phyloP scores from a whole-genome alignment of 1,140 invertebrate genomes.

The Eumaeus atala region DNA sequence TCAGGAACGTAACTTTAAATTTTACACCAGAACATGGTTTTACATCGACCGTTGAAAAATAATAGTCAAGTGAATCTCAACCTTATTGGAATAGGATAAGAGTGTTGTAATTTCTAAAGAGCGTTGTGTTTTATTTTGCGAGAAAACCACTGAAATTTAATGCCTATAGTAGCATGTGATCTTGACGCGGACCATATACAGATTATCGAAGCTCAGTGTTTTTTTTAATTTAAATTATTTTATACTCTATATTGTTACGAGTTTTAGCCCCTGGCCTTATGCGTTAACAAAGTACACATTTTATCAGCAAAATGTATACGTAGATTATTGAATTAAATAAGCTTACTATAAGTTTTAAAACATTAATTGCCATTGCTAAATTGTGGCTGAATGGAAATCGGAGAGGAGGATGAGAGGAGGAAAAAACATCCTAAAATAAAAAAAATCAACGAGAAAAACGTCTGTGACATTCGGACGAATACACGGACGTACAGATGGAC shows the following conservation, averaged over 20 bases:
- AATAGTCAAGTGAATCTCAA: slow-evolving; percentile 20
- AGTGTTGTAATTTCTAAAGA: slow-evolving; percentile 8
- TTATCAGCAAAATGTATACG: no score
- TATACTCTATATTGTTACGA: no score
- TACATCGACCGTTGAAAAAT: slow-evolving; percentile 18
- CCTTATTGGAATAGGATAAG: slow-evolving; percentile 18
- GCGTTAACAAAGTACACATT: background rate
- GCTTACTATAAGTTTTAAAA: no score
- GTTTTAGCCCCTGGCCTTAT: background rate
- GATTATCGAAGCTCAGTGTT: slow-evolving; percentile 2
- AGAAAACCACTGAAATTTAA: slow-evolving; percentile 53
- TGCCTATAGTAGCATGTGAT: slow-evolving; percentile 30
- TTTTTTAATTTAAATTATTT: background rate
- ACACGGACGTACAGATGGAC: no score
- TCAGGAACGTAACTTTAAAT: slow-evolving; percentile 41
- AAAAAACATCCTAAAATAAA: no score
- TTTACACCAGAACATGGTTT: slow-evolving; percentile 41
- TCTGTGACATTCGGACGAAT: no score
- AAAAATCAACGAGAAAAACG: no score
- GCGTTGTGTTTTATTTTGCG: slow-evolving; percentile 29
- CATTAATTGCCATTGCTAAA: no score
- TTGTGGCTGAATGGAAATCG: no score
- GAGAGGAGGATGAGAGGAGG: no score
- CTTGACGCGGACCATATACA: slow-evolving; percentile 11
- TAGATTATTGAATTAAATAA: no score